Evolutionary conservation across 2,113 vertebrate species (phyloP).

Genomic region (Microtus oregoni): DNA sequence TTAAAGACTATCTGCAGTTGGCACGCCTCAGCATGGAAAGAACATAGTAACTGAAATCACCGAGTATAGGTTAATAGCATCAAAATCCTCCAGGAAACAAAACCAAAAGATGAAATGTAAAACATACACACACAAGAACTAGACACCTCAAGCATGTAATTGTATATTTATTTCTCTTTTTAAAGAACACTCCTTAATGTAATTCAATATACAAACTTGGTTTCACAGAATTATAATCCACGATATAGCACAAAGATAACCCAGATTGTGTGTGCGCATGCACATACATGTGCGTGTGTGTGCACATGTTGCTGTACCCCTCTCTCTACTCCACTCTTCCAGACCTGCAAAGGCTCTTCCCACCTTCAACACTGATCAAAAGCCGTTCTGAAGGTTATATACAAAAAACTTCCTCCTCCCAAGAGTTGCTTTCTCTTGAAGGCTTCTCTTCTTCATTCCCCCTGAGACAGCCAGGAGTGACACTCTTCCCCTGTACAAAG

Average conservation of each 20-base stretch:
- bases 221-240: conserved; percentile 94
- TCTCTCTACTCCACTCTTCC: conserved; percentile 44
- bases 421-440: conserved; percentile 51
- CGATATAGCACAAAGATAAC: conserved; percentile 91
- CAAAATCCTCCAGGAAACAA: conserved; percentile 47
- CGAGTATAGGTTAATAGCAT: background rate
- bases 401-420: conserved; percentile 72
- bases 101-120: conserved; percentile 77
- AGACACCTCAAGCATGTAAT: conserved; percentile 88
- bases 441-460: conserved; percentile 58
- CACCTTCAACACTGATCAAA: conserved; percentile 69
- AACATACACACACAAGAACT: conserved; percentile 87
- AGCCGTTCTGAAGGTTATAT: conserved; percentile 59
- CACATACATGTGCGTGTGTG: conserved; percentile 3
- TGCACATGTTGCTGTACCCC: conserved; percentile 64
- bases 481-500: conserved; percentile 26
- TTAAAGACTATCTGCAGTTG: background rate
- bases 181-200: conserved; percentile 93
- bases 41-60: background rate
- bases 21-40: background rate
- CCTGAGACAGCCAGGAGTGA: conserved; percentile 66
- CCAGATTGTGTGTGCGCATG: conserved; percentile 71
- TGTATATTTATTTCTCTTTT: conserved; percentile 92
- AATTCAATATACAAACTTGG: conserved; percentile 92
- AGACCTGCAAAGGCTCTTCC: conserved; percentile 81